Conservation (phyloP, 2,797 vertebrate species). For the Uromys caudimaculatus region DNA sequence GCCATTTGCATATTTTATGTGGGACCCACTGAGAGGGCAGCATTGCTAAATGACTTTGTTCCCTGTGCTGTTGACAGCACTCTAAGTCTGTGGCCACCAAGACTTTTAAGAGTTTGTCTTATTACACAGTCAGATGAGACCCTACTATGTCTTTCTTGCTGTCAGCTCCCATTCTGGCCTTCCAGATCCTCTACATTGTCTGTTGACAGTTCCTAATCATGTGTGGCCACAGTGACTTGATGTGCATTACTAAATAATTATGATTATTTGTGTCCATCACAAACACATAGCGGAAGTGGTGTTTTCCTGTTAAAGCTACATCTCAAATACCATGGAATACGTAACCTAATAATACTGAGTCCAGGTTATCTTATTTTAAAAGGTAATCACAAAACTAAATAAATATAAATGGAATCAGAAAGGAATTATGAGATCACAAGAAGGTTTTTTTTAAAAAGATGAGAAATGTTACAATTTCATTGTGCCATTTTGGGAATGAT, state of each 20-base stretch:
- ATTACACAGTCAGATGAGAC: not conserved
- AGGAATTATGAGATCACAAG: not conserved
- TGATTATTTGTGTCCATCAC: not conserved
- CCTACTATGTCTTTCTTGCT: not conserved
- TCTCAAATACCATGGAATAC: not conserved
- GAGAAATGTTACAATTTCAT: not conserved
- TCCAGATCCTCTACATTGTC: not conserved
- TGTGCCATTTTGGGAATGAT: not conserved
- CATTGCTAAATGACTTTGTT: not conserved
- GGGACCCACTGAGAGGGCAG: not conserved
- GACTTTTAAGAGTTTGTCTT: not conserved
- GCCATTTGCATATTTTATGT: not conserved
- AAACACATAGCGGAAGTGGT: not conserved
- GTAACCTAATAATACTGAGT: not conserved
- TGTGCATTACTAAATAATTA: not conserved
- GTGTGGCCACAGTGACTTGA: no score
- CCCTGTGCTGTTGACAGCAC: not conserved
- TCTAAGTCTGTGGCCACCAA: no score
- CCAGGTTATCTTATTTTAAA: not conserved
- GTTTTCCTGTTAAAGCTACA: not conserved
- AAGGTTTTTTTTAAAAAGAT: not conserved
- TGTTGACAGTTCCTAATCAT: no score
- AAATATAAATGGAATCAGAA: not conserved
- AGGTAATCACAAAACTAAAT: not conserved
- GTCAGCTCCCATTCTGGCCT: not conserved